Evolutionary conservation across 2,888 invertebrate species (phyloP).

Genomic region (Ophion obscuratus): DNA sequence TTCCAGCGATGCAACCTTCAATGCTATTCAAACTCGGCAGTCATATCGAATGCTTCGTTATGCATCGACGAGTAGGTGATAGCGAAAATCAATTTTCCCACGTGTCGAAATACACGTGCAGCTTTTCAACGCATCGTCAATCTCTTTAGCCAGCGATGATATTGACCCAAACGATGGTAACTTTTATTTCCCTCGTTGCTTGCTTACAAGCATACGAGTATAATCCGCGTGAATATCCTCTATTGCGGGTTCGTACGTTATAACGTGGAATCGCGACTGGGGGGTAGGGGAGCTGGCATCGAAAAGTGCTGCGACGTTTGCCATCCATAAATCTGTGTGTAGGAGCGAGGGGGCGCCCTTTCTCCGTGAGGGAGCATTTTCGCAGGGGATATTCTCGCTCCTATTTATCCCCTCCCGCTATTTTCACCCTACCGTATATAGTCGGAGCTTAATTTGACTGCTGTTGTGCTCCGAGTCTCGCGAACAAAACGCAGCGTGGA

Average conservation of each 20-base stretch:
- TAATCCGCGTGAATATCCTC: conserved; percentile 66
- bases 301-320: conserved; percentile 65
- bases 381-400: conserved; percentile 38
- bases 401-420: conserved; percentile 1
- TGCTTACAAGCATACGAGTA: conserved; percentile 28
- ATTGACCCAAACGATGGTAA: conserved; percentile 39
- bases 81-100: background rate
- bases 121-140: background rate
- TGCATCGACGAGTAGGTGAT: too few relatives aligned
- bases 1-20: too few relatives aligned
- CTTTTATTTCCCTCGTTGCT: conserved; percentile 34
- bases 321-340: conserved; percentile 37
- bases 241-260: conserved; percentile 49
- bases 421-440: background rate
- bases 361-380: conserved; percentile 42
- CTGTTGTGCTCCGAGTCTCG: conserved; percentile 51
- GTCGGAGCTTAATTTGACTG: conserved; percentile 39
- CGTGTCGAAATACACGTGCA: background rate
- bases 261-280: background rate
- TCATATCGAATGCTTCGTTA: too few relatives aligned
- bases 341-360: conserved; percentile 10
- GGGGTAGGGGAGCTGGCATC: conserved; percentile 41
- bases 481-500: conserved; percentile 46
- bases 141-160: background rate
- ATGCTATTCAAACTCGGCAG: too few relatives aligned